phyloP scores from a whole-genome alignment of 2,113 vertebrate genomes.

The Furnarius figulus region DNA sequence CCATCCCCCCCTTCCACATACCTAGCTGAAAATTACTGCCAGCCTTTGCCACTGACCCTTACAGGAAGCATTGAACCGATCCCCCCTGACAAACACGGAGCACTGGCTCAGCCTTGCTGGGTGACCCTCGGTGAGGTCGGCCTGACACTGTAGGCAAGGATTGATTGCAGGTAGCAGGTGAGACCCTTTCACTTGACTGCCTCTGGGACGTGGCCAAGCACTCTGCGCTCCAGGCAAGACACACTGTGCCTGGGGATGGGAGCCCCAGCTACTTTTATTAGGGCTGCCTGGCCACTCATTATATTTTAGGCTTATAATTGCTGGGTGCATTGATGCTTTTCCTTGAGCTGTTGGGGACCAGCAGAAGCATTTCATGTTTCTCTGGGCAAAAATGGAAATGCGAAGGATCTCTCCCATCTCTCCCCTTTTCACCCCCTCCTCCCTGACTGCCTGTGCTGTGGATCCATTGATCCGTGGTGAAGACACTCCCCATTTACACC shows the following conservation, averaged over 20 bases:
- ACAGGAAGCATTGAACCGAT: slow-evolving; percentile 41
- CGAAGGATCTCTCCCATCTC: neutral
- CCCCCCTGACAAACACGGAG: slow-evolving; percentile 33
- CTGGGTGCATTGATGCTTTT: neutral
- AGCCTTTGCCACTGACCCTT: slow-evolving; percentile 66
- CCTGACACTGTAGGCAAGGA: slow-evolving; percentile 54
- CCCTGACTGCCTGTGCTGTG: neutral
- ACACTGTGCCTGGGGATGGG: neutral
- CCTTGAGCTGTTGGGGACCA: neutral
- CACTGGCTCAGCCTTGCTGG: slow-evolving; percentile 33
- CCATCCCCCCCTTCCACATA: neutral
- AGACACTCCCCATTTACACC: neutral
- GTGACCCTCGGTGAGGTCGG: slow-evolving; percentile 23
- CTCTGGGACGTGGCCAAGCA: slow-evolving; percentile 36
- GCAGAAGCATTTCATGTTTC: accelerated
- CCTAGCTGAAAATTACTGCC: slow-evolving; percentile 70
- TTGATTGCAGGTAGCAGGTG: slow-evolving; percentile 71
- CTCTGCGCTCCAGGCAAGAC: slow-evolving; percentile 11
- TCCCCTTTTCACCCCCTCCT: neutral
- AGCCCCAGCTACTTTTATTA: neutral
- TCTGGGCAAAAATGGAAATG: slow-evolving; percentile 4
- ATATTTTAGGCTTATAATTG: neutral
- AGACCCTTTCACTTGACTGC: slow-evolving; percentile 40
- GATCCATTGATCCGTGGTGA: neutral
- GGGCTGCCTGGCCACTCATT: neutral